Base-by-base conservation (phyloP, 2,888 invertebrate species). In the Mesochorus sp. region DNA sequence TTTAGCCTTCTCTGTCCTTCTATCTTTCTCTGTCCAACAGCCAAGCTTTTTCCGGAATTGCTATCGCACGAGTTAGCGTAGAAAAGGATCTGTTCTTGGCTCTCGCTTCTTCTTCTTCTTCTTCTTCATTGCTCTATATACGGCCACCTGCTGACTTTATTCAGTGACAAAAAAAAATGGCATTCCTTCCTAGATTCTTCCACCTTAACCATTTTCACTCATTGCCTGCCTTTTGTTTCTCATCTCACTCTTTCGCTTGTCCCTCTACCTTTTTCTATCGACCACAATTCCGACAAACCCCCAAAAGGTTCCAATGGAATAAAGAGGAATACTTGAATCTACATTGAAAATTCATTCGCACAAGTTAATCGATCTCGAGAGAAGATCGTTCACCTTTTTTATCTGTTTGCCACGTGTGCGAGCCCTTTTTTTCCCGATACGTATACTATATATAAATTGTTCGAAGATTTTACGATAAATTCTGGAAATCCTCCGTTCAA, bases 281-380 rank as follows among this genome's bases (percentile, higher is more conserved):
- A 4, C 17, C 44, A 8, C 17, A 17, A 2, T 17, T 17, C 17
- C 1, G 2, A 12, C 59, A 31, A 14, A 26, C 12, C 42, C 34
- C 67, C 17, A 14, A 59, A 12, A 75, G 55, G 80, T 57, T 77
- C 85, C 80, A 85, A 87, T 84, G 83, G 84, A 86, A 85, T 86
- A 81, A 87, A 86, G 84, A 83, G 80, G 79, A 86, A 88, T 42
- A 31, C 53, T 21, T 44, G 24, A 57, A 28, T 57, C 26, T 3
- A 39, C 70, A 31, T 26, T 21, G 47, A 64, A 57, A 24, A 70
- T 64, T 76, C 76, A 59, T 57, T 47, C 64, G 49, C 47, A 49
- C 37, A 57, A 64, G 49, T 64, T 64, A 59, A 49, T 70, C 70
- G 64, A 76, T 70, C 70, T 49, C 57, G 57, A 6, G 57, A 62